These are phyloP conservation scores for Psilopsiagon aymara DNA, from an alignment of 2,113 vertebrate species.

Conservation along the genomic window DNA sequence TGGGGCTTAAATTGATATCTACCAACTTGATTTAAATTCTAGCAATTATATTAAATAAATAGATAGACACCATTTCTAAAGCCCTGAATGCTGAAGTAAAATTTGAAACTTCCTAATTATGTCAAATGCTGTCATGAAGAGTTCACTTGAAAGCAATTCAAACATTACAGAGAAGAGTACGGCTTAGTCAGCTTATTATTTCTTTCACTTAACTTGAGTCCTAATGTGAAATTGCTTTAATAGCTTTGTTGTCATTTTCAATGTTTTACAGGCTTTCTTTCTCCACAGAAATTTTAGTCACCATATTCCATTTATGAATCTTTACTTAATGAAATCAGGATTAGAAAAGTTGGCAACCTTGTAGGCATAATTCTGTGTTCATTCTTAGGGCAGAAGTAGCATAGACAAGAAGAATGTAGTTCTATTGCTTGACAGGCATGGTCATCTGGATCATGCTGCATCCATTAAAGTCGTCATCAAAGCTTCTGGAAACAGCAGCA, in stretches of 20 bases:
- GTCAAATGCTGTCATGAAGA: constrained; percentile 15
- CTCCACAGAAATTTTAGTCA: background rate
- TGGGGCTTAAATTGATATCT: background rate
- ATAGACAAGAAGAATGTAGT: background rate
- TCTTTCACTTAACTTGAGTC: background rate
- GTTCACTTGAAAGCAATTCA: constrained; percentile 23
- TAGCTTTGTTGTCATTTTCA: background rate
- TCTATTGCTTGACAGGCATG: background rate
- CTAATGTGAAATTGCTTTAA: background rate
- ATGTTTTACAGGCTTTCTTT: background rate
- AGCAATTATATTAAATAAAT: constrained; percentile 8
- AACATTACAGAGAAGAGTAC: background rate
- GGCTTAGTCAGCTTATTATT: constrained; percentile 9
- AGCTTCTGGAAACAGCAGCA: background rate
- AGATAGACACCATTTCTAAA: background rate
- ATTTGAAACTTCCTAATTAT: constrained; percentile 8
- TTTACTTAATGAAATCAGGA: background rate
- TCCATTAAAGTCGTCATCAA: background rate
- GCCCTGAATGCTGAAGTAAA: background rate
- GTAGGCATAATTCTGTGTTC: background rate
- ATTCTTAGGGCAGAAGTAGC: background rate
- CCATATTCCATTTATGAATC: background rate
- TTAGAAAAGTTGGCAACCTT: background rate
- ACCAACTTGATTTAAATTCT: background rate
- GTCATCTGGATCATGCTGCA: background rate